phyloP scores from a whole-genome alignment of 2,797 vertebrate species.

The Sebastes hubbsi region DNA sequence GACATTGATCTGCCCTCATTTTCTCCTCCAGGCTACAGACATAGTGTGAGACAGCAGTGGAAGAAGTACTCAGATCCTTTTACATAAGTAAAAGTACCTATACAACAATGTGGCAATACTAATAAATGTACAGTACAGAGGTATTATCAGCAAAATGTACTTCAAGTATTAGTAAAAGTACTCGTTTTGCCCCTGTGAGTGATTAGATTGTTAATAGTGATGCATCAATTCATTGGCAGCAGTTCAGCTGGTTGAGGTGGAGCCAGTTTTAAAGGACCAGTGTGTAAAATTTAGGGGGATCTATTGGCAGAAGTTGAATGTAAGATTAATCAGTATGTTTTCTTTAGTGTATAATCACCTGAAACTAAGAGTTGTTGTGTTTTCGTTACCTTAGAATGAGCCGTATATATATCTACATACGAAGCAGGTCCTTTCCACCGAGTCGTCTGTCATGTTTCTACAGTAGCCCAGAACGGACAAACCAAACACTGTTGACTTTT shows the following conservation, averaged over 20 bases:
- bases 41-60: neutral
- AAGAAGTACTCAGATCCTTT: neutral
- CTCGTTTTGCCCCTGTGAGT: neutral
- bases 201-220: neutral
- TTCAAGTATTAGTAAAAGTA: neutral
- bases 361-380: too few relatives aligned
- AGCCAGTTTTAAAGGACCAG: neutral
- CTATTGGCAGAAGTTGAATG: too few relatives aligned
- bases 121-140: neutral
- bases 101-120: neutral
- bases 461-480: too few relatives aligned
- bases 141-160: neutral
- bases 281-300: too few relatives aligned
- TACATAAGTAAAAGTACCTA: neutral
- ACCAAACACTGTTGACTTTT: too few relatives aligned
- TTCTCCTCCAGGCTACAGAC: slow-evolving; percentile 14
- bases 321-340: too few relatives aligned
- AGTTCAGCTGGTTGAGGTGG: neutral
- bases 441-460: too few relatives aligned
- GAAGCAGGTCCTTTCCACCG: fast-evolving
- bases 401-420: too few relatives aligned
- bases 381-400: too few relatives aligned
- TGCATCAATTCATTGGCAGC: neutral
- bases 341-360: too few relatives aligned
- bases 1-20: slow-evolving; percentile 36